Base-by-base conservation (phyloP, 1,140 invertebrate species). In the Nilaparvata lugens region DNA sequence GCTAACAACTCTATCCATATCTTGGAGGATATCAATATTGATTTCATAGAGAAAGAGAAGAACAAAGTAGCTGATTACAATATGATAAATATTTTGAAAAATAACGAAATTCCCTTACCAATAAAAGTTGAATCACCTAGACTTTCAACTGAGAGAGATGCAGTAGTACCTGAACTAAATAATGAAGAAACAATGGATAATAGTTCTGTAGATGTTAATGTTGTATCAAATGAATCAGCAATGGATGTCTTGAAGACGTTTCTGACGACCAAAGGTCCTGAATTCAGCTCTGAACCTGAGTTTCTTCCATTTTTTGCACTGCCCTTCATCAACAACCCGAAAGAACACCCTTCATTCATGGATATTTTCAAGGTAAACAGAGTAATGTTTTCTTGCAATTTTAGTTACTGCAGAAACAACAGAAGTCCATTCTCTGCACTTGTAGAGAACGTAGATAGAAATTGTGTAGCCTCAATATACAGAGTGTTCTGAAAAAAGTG, bases 301-400 rank as follows among this genome's bases (percentile, higher is more conserved):
- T 78, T 82, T 58, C 65, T 81, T 56, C 75, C 78, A 6, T 82
- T 75, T 65, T 83, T 81, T 68, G 80, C 80, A 35, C 66, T 84
- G 23, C 80, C 81, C 0, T 82, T 78, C 67, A 76, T 82, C 18
- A 72, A 74, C 31, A 74, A 79, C 66, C 79, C 81, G n/a, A 72
- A 74, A 59, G 64, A 72, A 24, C 79, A 83, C 69, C 76, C 78
- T 4, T 76, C 78, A 31, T 80, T 82, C 63, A 72, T 72, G 54
- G 73, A 80, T 61, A 62, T 83, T 35, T 83, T 83, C 66, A 69
- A 75, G 58, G 78, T 80, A 67, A 66, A 67, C n/a, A n/a, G 68
- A 63, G 64, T 66, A 19, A 6, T 21, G 2, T 45, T 25, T 53
- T 13, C 13, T 40, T 18, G 7, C 42, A 2, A 28, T 28, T 9